Conservation (phyloP, 2,113 vertebrate genomes). For the Platysternon megacephalum region DNA sequence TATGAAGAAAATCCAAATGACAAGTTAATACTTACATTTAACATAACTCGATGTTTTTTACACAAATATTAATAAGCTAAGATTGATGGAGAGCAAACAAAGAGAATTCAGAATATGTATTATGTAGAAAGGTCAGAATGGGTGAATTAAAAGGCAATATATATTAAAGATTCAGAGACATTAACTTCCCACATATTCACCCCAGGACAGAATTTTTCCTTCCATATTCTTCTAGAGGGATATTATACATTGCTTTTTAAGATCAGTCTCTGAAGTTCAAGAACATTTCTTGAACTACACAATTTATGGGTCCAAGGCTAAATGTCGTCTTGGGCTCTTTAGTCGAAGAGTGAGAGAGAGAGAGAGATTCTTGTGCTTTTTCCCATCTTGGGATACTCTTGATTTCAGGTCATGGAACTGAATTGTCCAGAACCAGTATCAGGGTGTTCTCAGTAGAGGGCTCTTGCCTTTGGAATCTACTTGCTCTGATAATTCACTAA, state of each 20-base stretch:
- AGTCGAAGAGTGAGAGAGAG: background rate
- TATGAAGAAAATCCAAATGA: constrained; percentile 49
- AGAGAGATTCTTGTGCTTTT: background rate
- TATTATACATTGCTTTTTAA: constrained; percentile 29
- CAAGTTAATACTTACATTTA: constrained; percentile 13
- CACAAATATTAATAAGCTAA: background rate
- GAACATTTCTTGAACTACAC: background rate
- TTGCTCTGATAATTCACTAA: constrained; percentile 45
- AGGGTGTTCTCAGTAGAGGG: background rate
- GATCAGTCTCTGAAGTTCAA: background rate
- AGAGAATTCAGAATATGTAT: background rate
- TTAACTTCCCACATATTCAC: constrained; percentile 60
- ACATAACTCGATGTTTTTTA: background rate
- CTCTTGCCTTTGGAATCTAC: background rate
- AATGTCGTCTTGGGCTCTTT: background rate
- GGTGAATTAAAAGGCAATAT: constrained; percentile 42
- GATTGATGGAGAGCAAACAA: constrained; percentile 19
- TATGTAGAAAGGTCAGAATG: constrained; percentile 45
- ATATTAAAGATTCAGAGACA: background rate
- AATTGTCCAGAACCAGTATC: background rate
- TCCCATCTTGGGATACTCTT: background rate
- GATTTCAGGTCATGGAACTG: background rate
- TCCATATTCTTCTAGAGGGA: constrained; percentile 37
- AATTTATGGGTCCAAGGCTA: background rate
- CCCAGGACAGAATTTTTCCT: constrained; percentile 56